Evolutionary conservation across 2,113 vertebrate genomes (phyloP).

Genomic region (Ciconia stormi): DNA sequence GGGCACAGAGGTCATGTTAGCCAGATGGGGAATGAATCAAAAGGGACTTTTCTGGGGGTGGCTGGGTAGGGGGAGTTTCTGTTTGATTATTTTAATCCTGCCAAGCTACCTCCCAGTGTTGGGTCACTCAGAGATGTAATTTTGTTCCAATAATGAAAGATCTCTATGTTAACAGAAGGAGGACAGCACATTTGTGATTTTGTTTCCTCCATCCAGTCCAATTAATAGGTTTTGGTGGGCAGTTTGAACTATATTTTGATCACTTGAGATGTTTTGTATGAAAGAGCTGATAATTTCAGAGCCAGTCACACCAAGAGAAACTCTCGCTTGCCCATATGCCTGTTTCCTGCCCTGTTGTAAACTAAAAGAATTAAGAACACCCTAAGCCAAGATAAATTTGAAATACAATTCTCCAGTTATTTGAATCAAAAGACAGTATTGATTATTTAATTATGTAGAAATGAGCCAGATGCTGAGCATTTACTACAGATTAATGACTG

Average conservation of each 20-base stretch:
- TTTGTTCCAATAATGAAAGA: background rate
- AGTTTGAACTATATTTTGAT: background rate
- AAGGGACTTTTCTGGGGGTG: background rate
- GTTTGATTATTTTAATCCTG: background rate
- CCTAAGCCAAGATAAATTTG: slow-evolving; percentile 4
- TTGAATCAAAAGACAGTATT: slow-evolving; percentile 45
- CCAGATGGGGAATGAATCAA: background rate
- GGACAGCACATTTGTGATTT: background rate
- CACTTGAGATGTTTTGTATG: background rate
- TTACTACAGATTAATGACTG: slow-evolving; percentile 52
- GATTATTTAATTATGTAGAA: slow-evolving; percentile 49
- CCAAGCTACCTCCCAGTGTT: background rate
- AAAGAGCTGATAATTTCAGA: background rate
- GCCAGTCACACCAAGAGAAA: background rate
- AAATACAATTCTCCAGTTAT: background rate
- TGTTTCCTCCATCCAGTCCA: background rate
- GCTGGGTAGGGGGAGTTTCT: background rate
- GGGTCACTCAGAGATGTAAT: background rate
- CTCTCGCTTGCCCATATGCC: rapidly evolving
- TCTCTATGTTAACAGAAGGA: background rate
- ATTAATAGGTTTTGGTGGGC: background rate
- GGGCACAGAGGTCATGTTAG: background rate
- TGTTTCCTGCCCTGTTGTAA: background rate
- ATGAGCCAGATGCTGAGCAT: slow-evolving; percentile 12
- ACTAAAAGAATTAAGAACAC: slow-evolving; percentile 7